Evolutionary conservation across 2,113 vertebrate species (phyloP).

Genomic region (Promerops cafer): DNA sequence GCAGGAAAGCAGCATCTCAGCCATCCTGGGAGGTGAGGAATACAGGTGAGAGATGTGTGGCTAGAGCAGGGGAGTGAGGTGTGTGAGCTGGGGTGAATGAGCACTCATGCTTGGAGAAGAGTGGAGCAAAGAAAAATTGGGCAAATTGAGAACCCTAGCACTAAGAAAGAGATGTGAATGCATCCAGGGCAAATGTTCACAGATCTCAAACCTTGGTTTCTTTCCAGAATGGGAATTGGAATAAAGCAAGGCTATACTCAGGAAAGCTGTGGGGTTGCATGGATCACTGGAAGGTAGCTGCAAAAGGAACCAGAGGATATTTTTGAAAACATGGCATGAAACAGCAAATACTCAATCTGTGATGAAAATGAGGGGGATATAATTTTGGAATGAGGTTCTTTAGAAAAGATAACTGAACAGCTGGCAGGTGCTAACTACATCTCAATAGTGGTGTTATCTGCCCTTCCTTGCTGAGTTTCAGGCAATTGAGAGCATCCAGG

Average conservation of each 20-base stretch:
- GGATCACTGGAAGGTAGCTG: neutral
- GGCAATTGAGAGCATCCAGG: neutral
- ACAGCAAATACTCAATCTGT: neutral
- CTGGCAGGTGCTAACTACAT: neutral
- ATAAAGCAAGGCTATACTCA: neutral
- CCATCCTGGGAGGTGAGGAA: neutral
- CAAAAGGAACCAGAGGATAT: neutral
- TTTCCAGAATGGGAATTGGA: neutral
- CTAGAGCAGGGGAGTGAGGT: accelerated
- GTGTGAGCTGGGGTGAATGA: neutral
- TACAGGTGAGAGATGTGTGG: neutral
- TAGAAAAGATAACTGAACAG: neutral
- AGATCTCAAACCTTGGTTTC: neutral
- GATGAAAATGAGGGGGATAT: neutral
- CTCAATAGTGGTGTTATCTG: neutral
- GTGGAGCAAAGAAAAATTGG: neutral
- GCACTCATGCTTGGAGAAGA: neutral
- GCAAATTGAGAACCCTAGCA: neutral
- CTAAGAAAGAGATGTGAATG: neutral
- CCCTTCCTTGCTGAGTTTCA: neutral
- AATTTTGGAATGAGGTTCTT: neutral
- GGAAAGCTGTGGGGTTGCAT: neutral
- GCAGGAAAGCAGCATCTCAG: neutral
- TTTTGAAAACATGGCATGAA: neutral
- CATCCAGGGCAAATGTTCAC: neutral